Evolutionary conservation across 2,888 invertebrate genomes (phyloP).

Genomic region (Syritta pipiens): DNA sequence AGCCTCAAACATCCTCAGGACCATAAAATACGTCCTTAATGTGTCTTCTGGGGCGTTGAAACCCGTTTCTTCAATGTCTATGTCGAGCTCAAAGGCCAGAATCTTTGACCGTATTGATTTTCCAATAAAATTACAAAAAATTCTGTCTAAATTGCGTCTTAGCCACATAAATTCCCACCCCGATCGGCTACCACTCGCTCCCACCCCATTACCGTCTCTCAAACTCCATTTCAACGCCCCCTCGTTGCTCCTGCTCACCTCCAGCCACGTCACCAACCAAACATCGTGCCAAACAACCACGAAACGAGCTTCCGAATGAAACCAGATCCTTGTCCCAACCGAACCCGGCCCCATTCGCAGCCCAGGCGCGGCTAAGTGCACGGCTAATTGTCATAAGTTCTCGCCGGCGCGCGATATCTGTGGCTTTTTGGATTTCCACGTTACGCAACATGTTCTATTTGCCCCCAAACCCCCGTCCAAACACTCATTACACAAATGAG

Average conservation of each 20-base stretch:
- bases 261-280: not conserved
- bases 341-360: not conserved
- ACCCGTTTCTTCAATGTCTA: no score
- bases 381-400: conserved; percentile 64
- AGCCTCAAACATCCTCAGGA: no score
- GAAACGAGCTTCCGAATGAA: conserved; percentile 32
- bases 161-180: no score
- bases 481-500: conserved; percentile 52
- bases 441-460: conserved; percentile 55
- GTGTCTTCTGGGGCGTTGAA: no score
- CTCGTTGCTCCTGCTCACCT: conserved; percentile 13
- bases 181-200: no score
- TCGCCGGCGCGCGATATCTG: conserved; percentile 60
- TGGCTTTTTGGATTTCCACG: conserved; percentile 51
- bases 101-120: no score
- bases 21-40: no score
- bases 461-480: conserved; percentile 27
- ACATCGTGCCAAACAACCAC: conserved; percentile 26
- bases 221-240: no score
- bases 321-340: conserved; percentile 19
- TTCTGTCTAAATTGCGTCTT: no score
- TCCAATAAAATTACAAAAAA: no score
- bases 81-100: no score
- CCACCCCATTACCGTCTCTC: no score
- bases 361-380: conserved; percentile 33